These are phyloP conservation scores for Syngnathus rostellatus DNA, from an alignment of 2,797 vertebrate genomes.

Conservation along the genomic window DNA sequence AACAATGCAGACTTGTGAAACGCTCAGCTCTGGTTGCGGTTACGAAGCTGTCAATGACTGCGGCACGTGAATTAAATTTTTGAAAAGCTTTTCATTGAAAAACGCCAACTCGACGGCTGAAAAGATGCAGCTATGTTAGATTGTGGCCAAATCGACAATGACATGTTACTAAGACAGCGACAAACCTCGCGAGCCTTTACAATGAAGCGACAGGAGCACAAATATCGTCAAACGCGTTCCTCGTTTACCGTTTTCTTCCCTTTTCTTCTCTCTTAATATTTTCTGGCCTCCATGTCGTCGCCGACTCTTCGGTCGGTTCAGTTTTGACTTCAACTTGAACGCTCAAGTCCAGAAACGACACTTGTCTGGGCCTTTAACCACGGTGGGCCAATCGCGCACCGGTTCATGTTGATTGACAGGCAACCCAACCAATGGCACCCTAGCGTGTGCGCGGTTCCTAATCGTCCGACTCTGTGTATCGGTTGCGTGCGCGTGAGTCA, in stretches of 20 bases:
- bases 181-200: background rate
- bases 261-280: background rate
- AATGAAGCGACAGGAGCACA: background rate
- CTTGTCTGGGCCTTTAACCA: slow-evolving; percentile 33
- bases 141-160: background rate
- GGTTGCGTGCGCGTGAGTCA: background rate
- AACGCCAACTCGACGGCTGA: background rate
- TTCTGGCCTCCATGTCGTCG: slow-evolving; percentile 5
- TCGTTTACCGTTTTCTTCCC: no score
- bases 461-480: background rate
- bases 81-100: background rate
- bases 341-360: slow-evolving; percentile 51
- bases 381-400: slow-evolving; percentile 39
- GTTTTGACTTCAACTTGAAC: slow-evolving; percentile 32
- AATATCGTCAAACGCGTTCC: background rate
- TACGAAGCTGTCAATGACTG: background rate
- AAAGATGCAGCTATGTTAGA: background rate
- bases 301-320: background rate
- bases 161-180: background rate
- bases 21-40: background rate
- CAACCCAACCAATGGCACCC: slow-evolving; percentile 19
- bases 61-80: background rate
- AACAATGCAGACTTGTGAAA: background rate
- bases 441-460: background rate
- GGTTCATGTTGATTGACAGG: slow-evolving; percentile 5